These are phyloP conservation scores for Crotalus viridis DNA, from an alignment of 2,113 vertebrate genomes.

Conservation along the genomic window DNA sequence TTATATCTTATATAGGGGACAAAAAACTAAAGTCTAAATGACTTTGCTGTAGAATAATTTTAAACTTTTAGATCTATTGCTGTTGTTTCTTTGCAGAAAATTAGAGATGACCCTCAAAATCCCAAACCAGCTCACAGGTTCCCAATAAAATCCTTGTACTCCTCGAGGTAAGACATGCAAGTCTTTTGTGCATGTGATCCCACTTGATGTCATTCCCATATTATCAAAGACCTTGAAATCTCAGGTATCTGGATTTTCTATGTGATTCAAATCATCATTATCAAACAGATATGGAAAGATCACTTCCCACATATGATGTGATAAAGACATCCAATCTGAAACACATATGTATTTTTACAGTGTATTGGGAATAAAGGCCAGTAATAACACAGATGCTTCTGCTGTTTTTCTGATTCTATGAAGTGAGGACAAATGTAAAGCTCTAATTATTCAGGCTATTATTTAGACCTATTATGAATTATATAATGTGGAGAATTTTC, in stretches of 20 bases:
- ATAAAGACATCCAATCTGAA: not conserved
- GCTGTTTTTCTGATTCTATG: not conserved
- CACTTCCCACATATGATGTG: not conserved
- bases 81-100: not conserved
- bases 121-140: not conserved
- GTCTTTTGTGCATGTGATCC: not conserved
- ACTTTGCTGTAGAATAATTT: not conserved
- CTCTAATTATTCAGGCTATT: not conserved
- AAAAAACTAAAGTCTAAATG: not conserved
- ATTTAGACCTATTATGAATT: constrained; percentile 11
- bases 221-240: not conserved
- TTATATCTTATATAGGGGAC: not conserved
- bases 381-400: not conserved
- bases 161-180: not conserved
- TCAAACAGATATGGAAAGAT: not conserved
- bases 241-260: not conserved
- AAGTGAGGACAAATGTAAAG: not conserved
- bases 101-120: not conserved
- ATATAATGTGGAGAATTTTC: constrained; percentile 30
- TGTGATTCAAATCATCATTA: not conserved
- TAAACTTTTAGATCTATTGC: not conserved
- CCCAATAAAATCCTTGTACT: not conserved
- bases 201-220: not conserved
- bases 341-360: not conserved
- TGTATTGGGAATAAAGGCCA: not conserved